Conservation (phyloP, 2,888 invertebrate genomes). For the Lymantria dispar region DNA sequence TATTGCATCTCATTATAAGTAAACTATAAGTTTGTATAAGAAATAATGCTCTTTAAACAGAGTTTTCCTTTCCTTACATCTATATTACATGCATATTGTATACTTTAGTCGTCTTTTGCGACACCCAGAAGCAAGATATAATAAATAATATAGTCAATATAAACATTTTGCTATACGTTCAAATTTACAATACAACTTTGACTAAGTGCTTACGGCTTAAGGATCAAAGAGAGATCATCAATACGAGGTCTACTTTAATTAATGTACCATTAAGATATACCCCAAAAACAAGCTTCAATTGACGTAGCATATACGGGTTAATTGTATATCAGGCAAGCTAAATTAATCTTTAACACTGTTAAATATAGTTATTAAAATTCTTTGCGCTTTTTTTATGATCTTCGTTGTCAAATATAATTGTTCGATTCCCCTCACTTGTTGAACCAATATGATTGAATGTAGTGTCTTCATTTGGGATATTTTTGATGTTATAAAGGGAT, state of each 20-base stretch:
- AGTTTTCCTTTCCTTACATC: no score
- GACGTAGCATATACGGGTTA: slow-evolving; percentile 56
- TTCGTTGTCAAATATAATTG: slow-evolving; percentile 15
- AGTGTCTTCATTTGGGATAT: slow-evolving; percentile 24
- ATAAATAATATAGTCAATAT: no score
- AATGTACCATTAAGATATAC: slow-evolving; percentile 53
- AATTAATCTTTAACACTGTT: slow-evolving; percentile 3
- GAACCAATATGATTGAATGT: slow-evolving; percentile 31
- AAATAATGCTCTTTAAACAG: no score
- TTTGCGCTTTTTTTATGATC: slow-evolving; percentile 7
- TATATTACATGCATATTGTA: no score
- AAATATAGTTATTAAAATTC: slow-evolving; percentile 6
- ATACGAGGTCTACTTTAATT: slow-evolving; percentile 46
- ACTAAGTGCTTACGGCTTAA: slow-evolving; percentile 9
- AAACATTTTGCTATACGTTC: slow-evolving; percentile 13
- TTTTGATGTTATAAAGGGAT: slow-evolving; percentile 23
- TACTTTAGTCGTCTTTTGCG: no score
- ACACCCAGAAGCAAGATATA: no score
- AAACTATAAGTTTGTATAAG: no score
- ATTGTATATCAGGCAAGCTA: slow-evolving; percentile 40
- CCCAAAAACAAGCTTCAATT: slow-evolving; percentile 54
- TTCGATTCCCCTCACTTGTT: slow-evolving; percentile 31
- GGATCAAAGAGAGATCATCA: slow-evolving; percentile 35
- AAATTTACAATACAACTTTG: slow-evolving; percentile 23
- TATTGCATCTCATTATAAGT: no score